Evolutionary conservation across 2,113 vertebrate species (phyloP).

Genomic region (Cyrtonyx montezumae): DNA sequence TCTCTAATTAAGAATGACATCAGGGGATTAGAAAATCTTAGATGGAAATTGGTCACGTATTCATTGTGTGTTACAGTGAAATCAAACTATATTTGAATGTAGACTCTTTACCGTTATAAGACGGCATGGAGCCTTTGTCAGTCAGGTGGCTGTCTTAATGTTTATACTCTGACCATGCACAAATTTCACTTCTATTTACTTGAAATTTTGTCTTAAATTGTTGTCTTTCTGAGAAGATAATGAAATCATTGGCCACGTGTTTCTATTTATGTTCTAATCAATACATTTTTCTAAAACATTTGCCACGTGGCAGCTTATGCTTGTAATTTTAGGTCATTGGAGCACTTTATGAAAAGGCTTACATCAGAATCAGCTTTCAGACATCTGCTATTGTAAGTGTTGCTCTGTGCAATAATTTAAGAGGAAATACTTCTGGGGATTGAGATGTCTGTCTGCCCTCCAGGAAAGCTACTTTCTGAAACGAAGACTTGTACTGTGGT

Average conservation of each 20-base stretch:
- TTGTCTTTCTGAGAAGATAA: not conserved
- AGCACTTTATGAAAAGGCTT: conserved; percentile 18
- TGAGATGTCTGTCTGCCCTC: conserved; percentile 23
- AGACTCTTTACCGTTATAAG: not conserved
- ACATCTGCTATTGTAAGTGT: conserved; percentile 6
- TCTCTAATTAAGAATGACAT: not conserved
- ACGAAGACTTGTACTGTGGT: not conserved
- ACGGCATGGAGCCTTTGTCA: not conserved
- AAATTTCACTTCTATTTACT: not conserved
- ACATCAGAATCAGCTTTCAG: conserved; percentile 37
- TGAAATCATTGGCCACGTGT: not conserved
- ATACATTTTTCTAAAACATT: not conserved
- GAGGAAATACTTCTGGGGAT: conserved; percentile 34
- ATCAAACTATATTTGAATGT: not conserved
- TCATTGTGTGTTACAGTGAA: not conserved
- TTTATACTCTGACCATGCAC: not conserved
- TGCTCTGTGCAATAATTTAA: conserved; percentile 23
- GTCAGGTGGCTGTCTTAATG: not conserved
- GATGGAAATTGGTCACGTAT: not conserved
- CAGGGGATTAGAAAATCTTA: not conserved
- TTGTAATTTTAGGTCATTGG: conserved; percentile 15
- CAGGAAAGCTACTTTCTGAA: conserved; percentile 38
- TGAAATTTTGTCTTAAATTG: no score
- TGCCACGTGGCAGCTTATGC: not conserved
- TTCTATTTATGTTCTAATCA: not conserved